Percentiles rank a stretch among this genome's conserved stretches.
Conservation (phyloP, 1,140 invertebrate species). For the Neodiprion virginianus region DNA sequence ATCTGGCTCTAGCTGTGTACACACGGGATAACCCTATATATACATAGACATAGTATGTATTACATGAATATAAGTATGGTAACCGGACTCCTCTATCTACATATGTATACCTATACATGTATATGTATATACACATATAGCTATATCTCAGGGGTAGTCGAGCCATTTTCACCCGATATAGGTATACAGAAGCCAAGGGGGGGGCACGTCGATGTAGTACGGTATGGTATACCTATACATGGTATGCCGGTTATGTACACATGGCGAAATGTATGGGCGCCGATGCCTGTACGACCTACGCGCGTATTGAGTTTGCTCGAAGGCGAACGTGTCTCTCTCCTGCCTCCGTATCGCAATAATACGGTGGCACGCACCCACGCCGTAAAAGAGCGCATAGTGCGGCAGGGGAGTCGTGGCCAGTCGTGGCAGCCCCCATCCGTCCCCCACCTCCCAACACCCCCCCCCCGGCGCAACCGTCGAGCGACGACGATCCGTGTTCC, state of each 20-base stretch:
- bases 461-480: background rate
- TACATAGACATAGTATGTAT: background rate
- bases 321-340: background rate
- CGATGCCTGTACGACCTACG: no score
- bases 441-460: no score
- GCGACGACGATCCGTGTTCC: no score
- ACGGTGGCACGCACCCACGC: constrained; percentile 38
- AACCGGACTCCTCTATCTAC: background rate
- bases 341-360: constrained; percentile 29
- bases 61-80: background rate
- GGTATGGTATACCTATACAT: no score
- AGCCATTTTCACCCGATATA: background rate
- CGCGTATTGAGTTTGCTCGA: background rate
- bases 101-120: background rate
- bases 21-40: background rate
- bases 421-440: no score
- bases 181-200: background rate
- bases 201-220: no score
- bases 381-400: background rate
- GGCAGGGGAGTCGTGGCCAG: no score
- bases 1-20: background rate
- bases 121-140: background rate
- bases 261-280: background rate
- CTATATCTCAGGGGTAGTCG: background rate
- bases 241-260: no score